Conservation (phyloP, 2,888 invertebrate species). For the Cepaea hortensis region DNA sequence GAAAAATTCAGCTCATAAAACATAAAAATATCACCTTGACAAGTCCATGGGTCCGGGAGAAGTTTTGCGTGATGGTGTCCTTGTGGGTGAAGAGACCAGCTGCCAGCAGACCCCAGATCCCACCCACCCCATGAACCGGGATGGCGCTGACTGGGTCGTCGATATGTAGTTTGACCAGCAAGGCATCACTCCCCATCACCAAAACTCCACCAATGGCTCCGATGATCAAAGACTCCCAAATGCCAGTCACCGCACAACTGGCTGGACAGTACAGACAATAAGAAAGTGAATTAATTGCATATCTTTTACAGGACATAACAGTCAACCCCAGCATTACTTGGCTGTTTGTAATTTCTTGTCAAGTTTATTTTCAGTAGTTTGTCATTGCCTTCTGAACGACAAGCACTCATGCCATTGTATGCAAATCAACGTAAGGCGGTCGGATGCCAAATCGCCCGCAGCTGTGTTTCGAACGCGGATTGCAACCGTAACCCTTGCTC, state of each 20-base stretch:
- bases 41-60: constrained; percentile 51
- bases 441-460: too few species aligned
- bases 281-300: not conserved
- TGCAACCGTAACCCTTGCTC: too few species aligned
- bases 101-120: constrained; percentile 62
- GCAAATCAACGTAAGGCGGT: too few species aligned
- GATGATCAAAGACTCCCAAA: constrained; percentile 90
- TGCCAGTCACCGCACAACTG: constrained; percentile 82
- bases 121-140: constrained; percentile 78
- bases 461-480: too few species aligned
- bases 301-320: too few species aligned
- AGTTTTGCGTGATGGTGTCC: constrained; percentile 52
- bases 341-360: too few species aligned
- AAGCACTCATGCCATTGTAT: too few species aligned
- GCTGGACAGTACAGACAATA: constrained; percentile 57
- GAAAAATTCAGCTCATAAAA: too few species aligned
- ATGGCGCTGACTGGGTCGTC: constrained; percentile 95
- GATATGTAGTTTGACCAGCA: constrained; percentile 86
- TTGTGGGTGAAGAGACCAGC: constrained; percentile 55
- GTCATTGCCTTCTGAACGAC: too few species aligned
- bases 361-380: too few species aligned
- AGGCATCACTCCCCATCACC: constrained; percentile 83
- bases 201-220: constrained; percentile 87
- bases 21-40: constrained; percentile 51
- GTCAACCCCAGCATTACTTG: too few species aligned